Percentiles rank a stretch among this genome's conserved stretches.
These are phyloP conservation scores for Whitmania pigra DNA, from an alignment of 1,140 invertebrate genomes.

Conservation along the genomic window DNA sequence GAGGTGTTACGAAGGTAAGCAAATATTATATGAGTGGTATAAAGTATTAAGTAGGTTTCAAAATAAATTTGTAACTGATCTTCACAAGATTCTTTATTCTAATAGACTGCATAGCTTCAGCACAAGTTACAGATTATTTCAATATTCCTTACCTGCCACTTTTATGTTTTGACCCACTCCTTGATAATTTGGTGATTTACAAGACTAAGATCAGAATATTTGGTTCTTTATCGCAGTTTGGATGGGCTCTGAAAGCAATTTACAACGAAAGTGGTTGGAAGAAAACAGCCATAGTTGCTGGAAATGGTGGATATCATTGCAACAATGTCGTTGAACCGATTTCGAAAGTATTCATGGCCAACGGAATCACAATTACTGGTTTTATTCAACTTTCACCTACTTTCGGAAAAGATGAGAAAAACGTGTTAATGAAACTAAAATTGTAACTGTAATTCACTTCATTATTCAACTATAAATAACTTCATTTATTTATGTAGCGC, in stretches of 20 bases:
- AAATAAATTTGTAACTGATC: not conserved
- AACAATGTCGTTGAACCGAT: not conserved
- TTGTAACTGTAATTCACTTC: no score
- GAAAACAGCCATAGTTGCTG: not conserved
- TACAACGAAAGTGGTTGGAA: not conserved
- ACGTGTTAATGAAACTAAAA: not conserved
- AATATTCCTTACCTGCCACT: slow-evolving; percentile 7
- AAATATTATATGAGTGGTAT: not conserved
- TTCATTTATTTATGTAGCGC: no score
- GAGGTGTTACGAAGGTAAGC: not conserved
- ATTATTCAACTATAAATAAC: no score
- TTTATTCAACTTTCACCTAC: not conserved
- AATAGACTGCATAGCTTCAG: not conserved
- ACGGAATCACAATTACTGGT: not conserved
- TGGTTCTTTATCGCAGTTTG: not conserved
- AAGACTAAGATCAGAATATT: not conserved
- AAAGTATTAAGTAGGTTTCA: not conserved
- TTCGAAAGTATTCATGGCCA: not conserved
- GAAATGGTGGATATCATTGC: not conserved
- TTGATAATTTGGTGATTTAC: not conserved
- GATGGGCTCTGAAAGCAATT: not conserved
- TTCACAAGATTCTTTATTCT: not conserved
- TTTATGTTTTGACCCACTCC: not conserved
- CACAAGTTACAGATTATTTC: slow-evolving; percentile 6
- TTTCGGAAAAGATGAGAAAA: not conserved